Evolutionary conservation across 1,140 invertebrate species (phyloP), one percentile per base, ranked within the genome.

Genomic region (Drosophila virilis): DNA sequence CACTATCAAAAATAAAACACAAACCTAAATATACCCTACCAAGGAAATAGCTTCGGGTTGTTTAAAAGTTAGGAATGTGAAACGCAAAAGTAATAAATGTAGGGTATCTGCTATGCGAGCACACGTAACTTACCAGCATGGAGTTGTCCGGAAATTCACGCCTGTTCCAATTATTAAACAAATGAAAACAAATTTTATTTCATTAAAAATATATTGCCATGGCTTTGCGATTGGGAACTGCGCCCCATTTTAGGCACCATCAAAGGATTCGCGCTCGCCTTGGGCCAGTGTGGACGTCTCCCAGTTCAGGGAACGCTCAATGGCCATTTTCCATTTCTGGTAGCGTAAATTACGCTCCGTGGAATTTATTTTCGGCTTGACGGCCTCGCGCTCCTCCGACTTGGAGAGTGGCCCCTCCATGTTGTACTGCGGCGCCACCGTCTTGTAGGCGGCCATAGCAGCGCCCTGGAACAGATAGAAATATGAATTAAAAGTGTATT

Each of bases 241-340:
- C 4, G 2, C 8, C 6, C 3, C 9, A 1, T 3, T 12, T 55
- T 83, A 88, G 1, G 81, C 78, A 40, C 69, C 80, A 68, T 89
- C 84, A n/a, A 84, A 89, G 10, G 77, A 72, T 28, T 84, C 75
- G 6, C 85, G 85, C 28, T 89, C 85, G 45, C 85, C 85, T 2
- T 85, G 78, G 1, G 69, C 46, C 5, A 90, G 66, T 0, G 85
- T 54, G 10, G 90, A 91, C 0, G 91, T 90, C 45, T 97, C 96
- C 97, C 97, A 98, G 48, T 95, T 95, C 69, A 97, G 93, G 7
- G 96, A 97, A 48, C 96, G 93, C 71, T 96, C 94, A 1, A 98
- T 94, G 1, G 97, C 97, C 94, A 96, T 95, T 92, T 97, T 97
- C 97, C 97, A 98, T 69, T 95, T 95, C 38, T 94, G 94, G 86